A percentile compares a stretch with the other conserved stretches of the same genome.
These are phyloP conservation scores for Paracyclopina nana DNA, from an alignment of 1,140 invertebrate genomes.

Conservation along the genomic window DNA sequence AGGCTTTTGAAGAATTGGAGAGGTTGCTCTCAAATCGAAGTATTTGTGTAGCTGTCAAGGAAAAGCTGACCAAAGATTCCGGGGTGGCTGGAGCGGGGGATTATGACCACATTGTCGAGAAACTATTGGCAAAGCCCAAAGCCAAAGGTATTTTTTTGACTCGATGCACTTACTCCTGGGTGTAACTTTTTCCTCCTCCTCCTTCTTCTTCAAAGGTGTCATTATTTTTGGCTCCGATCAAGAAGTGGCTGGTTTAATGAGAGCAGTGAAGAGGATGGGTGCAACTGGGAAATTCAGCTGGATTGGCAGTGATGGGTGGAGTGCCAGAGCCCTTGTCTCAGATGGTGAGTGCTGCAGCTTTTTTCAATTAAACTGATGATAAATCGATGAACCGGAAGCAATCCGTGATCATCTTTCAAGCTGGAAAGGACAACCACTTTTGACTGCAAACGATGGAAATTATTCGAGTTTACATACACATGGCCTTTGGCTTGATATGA, in stretches of 20 bases:
- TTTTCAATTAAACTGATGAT: too few relatives aligned
- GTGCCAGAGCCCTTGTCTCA: slow-evolving; percentile 59
- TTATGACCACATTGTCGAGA: slow-evolving; percentile 68
- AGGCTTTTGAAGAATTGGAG: slow-evolving; percentile 85
- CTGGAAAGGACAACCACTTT: too few relatives aligned
- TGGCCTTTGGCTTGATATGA: too few relatives aligned
- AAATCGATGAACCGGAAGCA: too few relatives aligned
- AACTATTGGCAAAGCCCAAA: slow-evolving; percentile 55
- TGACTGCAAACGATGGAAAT: too few relatives aligned
- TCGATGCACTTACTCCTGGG: background rate
- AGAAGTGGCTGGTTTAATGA: slow-evolving; percentile 82
- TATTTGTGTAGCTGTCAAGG: slow-evolving; percentile 82
- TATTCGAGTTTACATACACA: too few relatives aligned
- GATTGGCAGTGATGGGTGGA: slow-evolving; percentile 89
- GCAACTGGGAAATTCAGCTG: slow-evolving; percentile 77
- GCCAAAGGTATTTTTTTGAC: slow-evolving; percentile 48
- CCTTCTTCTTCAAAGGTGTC: slow-evolving; percentile 42
- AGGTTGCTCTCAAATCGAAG: slow-evolving; percentile 50
- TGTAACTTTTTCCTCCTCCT: background rate
- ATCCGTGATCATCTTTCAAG: too few relatives aligned
- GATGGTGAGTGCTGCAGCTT: too few relatives aligned
- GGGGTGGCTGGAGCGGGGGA: slow-evolving; percentile 64
- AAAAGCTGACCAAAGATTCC: slow-evolving; percentile 83
- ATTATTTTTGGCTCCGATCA: slow-evolving; percentile 91
- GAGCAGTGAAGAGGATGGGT: slow-evolving; percentile 59